A percentile compares a stretch with the other conserved stretches of the same genome.
Evolutionary conservation across 2,113 vertebrate genomes (phyloP).

Genomic region (human): GRCh38 chr13:102943001-102943500

Average conservation of each 20-base stretch:
- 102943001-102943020: too few relatives aligned
- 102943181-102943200: not conserved
- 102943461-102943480: not conserved
- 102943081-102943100: not conserved
- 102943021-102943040: not conserved
- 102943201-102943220: not conserved
- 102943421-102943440: not conserved
- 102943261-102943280: not conserved
- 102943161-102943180: not conserved
- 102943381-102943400: not conserved
- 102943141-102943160: not conserved
- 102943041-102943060: not conserved
- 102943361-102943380: not conserved
- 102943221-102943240: not conserved
- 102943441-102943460: not conserved
- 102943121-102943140: not conserved
- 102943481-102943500: not conserved
- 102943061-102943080: not conserved
- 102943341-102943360: not conserved
- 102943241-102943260: not conserved
- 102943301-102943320: not conserved
- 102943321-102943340: not conserved
- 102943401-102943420: not conserved
- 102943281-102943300: not conserved
- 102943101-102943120: not conserved